These are phyloP conservation scores for Drosophila nigrodunni DNA, from an alignment of 1,140 invertebrate genomes.

Conservation along the genomic window DNA sequence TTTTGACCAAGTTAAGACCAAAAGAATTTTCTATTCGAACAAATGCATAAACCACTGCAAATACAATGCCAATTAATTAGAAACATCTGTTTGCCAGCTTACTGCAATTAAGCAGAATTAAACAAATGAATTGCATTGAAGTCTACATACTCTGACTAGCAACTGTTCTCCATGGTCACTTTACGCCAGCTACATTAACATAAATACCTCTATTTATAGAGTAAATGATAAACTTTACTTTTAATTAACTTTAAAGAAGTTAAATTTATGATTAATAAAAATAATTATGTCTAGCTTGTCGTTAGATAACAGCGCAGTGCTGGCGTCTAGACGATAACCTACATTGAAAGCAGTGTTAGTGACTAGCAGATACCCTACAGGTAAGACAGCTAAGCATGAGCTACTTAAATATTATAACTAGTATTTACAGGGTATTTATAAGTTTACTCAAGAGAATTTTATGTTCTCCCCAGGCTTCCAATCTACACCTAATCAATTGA, in stretches of 20 bases:
- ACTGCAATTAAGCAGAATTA: background rate
- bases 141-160: background rate
- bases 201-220: background rate
- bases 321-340: too few relatives aligned
- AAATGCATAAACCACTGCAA: slow-evolving; percentile 47
- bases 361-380: too few relatives aligned
- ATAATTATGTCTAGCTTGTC: background rate
- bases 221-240: background rate
- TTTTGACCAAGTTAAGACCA: slow-evolving; percentile 12
- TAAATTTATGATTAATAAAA: background rate
- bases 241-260: background rate
- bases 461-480: too few relatives aligned
- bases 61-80: slow-evolving; percentile 49
- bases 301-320: too few relatives aligned
- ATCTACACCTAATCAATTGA: too few relatives aligned
- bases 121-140: background rate
- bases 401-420: too few relatives aligned
- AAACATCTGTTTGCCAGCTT: slow-evolving; percentile 44
- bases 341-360: too few relatives aligned
- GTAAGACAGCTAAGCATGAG: too few relatives aligned
- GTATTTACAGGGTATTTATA: too few relatives aligned
- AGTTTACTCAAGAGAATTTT: too few relatives aligned
- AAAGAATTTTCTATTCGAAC: slow-evolving; percentile 33
- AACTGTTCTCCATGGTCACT: background rate
- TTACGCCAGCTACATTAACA: background rate